Conservation (phyloP, 2,888 invertebrate genomes). For the Drosophila paucipuncta region DNA sequence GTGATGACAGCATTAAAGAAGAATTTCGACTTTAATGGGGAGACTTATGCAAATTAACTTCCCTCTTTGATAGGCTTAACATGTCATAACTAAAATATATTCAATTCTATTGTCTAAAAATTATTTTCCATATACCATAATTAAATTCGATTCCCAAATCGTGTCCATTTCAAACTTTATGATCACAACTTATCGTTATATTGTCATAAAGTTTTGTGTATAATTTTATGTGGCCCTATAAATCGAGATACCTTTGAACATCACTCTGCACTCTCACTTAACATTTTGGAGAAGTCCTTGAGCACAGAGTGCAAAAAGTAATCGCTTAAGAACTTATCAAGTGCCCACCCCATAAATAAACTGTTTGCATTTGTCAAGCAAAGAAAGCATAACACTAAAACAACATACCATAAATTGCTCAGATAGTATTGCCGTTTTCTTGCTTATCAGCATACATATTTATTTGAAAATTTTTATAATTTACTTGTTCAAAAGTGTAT, state of each 20-base stretch:
- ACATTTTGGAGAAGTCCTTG: neutral
- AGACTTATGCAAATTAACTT: neutral
- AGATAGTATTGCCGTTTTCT: constrained; percentile 30
- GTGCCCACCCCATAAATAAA: constrained; percentile 20
- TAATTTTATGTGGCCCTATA: neutral
- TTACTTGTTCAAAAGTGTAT: neutral
- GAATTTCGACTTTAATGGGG: neutral
- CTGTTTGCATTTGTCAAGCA: neutral
- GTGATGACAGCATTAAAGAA: neutral
- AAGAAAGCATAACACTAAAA: constrained; percentile 6
- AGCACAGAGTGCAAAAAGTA: neutral
- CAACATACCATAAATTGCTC: constrained; percentile 4
- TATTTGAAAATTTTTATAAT: constrained; percentile 4
- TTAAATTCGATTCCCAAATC: neutral
- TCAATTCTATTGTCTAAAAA: neutral
- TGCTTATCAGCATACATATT: constrained; percentile 37
- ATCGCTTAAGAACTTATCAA: constrained; percentile 8
- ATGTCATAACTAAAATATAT: neutral
- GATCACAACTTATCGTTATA: neutral
- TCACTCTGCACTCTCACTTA: constrained; percentile 3
- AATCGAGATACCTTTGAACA: constrained; percentile 3
- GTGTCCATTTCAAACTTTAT: neutral
- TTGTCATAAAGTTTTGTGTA: neutral
- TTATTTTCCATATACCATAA: neutral
- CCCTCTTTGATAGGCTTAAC: constrained; percentile 18